Percentiles rank a stretch among this genome's conserved stretches.
These are phyloP conservation scores for Salminus brasiliensis DNA, from an alignment of 2,113 vertebrate species.

Conservation along the genomic window DNA sequence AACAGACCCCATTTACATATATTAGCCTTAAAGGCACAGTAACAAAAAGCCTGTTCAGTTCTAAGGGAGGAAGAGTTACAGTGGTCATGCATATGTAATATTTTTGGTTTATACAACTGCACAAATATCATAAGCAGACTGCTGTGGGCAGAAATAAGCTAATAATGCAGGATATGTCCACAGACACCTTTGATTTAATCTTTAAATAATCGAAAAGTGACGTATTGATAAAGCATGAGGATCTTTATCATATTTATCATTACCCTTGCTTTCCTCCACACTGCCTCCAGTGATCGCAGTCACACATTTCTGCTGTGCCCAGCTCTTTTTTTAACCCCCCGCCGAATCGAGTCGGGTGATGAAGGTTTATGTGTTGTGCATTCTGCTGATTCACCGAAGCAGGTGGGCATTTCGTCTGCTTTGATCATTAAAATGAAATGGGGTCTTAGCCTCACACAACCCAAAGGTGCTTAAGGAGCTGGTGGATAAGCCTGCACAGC, in stretches of 20 bases:
- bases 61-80: too few species aligned
- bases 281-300: background rate
- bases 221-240: background rate
- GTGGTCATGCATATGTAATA: too few species aligned
- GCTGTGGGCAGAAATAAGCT: too few species aligned
- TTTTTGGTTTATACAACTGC: too few species aligned
- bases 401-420: background rate
- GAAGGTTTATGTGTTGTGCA: background rate
- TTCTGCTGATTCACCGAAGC: slow-evolving; percentile 5
- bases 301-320: background rate
- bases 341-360: background rate
- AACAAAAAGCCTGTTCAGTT: too few species aligned
- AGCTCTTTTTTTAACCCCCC: background rate
- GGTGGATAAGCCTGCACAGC: slow-evolving; percentile 37
- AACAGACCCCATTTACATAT: background rate
- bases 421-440: background rate
- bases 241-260: too few species aligned
- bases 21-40: too few species aligned
- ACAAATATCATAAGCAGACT: too few species aligned
- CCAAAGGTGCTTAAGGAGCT: slow-evolving; percentile 22
- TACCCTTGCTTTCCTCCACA: background rate
- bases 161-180: too few species aligned
- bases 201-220: background rate
- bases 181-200: too few species aligned
- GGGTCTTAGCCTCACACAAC: background rate